phyloP scores from a whole-genome alignment of 2,888 invertebrate genomes.

The Sycophila texana region DNA sequence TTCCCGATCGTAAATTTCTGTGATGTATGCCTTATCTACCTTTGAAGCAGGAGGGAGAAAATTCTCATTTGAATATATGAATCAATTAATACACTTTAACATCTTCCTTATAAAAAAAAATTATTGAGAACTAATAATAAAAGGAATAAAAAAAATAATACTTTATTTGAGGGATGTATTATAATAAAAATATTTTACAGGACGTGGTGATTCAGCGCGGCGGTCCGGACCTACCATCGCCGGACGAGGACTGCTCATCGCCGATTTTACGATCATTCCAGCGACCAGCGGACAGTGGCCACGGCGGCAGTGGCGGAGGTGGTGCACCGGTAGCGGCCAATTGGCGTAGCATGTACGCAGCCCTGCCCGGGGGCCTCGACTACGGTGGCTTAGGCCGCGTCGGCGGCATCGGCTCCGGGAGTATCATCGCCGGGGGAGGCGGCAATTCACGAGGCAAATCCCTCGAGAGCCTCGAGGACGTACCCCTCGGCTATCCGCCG shows the following conservation, averaged over 20 bases:
- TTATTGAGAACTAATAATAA: too few species aligned
- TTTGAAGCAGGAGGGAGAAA: too few species aligned
- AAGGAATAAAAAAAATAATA: too few species aligned
- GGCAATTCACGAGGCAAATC: conserved; percentile 85
- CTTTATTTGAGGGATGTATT: too few species aligned
- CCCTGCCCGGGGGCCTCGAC: conserved; percentile 68
- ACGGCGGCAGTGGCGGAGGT: conserved; percentile 40
- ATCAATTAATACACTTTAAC: too few species aligned
- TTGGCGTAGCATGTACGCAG: conserved; percentile 74
- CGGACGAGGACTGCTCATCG: conserved; percentile 74
- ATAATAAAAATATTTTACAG: conserved; percentile 56
- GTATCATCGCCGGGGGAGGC: conserved; percentile 44
- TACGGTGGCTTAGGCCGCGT: conserved; percentile 60
- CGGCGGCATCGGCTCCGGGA: conserved; percentile 55
- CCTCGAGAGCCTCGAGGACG: conserved; percentile 89
- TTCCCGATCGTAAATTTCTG: too few species aligned
- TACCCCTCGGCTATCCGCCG: conserved; percentile 75
- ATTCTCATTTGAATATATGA: not conserved
- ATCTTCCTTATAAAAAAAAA: too few species aligned
- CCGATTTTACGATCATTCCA: conserved; percentile 73
- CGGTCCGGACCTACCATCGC: conserved; percentile 72
- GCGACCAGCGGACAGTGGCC: conserved; percentile 53
- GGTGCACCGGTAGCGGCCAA: conserved; percentile 61
- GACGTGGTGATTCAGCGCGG: conserved; percentile 73
- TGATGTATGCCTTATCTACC: too few species aligned